phyloP scores from a whole-genome alignment of 2,797 vertebrate genomes.

The Mallotus villosus region DNA sequence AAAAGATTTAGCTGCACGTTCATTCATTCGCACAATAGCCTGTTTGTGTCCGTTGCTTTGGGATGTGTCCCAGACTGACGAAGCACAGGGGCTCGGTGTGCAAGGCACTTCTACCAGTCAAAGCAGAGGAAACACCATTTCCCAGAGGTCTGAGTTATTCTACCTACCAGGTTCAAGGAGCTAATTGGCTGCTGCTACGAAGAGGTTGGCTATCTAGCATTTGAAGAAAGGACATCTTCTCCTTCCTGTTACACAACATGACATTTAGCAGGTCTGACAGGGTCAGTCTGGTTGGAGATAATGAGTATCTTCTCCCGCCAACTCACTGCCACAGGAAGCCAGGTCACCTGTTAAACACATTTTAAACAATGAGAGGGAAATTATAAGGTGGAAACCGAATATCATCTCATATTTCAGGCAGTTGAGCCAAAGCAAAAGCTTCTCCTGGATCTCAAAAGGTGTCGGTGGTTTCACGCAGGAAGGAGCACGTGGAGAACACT shows the following conservation, averaged over 20 bases:
- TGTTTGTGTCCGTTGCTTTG: too few species aligned
- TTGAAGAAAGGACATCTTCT: not conserved
- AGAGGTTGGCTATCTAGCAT: not conserved
- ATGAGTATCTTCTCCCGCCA: slow-evolving; percentile 4
- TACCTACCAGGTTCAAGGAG: not conserved
- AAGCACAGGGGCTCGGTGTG: not conserved
- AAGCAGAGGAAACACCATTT: not conserved
- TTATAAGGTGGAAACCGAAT: not conserved
- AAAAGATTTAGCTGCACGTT: not conserved
- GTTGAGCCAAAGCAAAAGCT: not conserved
- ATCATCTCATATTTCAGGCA: not conserved
- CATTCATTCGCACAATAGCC: too few species aligned
- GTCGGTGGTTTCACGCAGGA: not conserved
- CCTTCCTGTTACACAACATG: not conserved
- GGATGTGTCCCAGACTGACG: too few species aligned
- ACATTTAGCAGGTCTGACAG: slow-evolving; percentile 4
- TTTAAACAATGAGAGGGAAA: not conserved
- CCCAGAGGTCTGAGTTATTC: not conserved
- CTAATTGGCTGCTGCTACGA: not conserved
- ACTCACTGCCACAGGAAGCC: not conserved
- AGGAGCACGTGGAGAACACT: too few species aligned
- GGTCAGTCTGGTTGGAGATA: not conserved
- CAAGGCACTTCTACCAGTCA: not conserved
- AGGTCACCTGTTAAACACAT: not conserved
- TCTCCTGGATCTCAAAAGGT: not conserved